Evolutionary conservation across 2,888 invertebrate species (phyloP), one percentile per base, ranked within the genome.

Genomic region (Leptothorax acervorum): DNA sequence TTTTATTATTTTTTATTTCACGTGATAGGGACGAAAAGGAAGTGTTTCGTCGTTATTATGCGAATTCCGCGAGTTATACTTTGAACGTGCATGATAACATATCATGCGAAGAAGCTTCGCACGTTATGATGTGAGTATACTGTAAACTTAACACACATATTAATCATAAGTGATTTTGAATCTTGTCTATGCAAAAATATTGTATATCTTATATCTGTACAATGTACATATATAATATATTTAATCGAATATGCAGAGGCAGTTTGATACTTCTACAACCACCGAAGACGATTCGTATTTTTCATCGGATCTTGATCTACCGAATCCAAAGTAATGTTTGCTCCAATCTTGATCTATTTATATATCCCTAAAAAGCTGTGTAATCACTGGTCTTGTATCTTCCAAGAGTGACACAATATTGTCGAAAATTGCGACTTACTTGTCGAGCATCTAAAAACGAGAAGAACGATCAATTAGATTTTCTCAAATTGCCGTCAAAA

Each of bases 91-190:
- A 91, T 85, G 85, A 88, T 57, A 75, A 75, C 90, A 87, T 91
- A 93, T 90, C 89, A 93, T 93, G 93, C 93, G 83, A 93, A 92
- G 87, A 90, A 87, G 86, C 75, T 86, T 85, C 23, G 83, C 86
- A 45, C 88, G 90, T 90, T 91, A 92, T 91, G 91, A 91, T 87
- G 93, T 93, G 78, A 93, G 92, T 92, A 83, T 53, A 31, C 31
- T 74, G 39, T 11, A 48, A 76, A 8, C 11, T 23, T n/a, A 18
- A 42, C 8, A 28, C n/a, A 45, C 3, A 9, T 23, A 55, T 79
- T 65, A 62, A 74, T 1, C 28, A 35, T 12, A 12, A 45, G 18
- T 4, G 51, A 39, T 68, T 42, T 39, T 31, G 1, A 68, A 31
- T 45, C 9, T 63, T 18, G 3, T 76, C 12, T 31, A 31, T 39